These are phyloP conservation scores for Tachina lurida DNA, from an alignment of 2,888 invertebrate genomes.

Conservation along the genomic window DNA sequence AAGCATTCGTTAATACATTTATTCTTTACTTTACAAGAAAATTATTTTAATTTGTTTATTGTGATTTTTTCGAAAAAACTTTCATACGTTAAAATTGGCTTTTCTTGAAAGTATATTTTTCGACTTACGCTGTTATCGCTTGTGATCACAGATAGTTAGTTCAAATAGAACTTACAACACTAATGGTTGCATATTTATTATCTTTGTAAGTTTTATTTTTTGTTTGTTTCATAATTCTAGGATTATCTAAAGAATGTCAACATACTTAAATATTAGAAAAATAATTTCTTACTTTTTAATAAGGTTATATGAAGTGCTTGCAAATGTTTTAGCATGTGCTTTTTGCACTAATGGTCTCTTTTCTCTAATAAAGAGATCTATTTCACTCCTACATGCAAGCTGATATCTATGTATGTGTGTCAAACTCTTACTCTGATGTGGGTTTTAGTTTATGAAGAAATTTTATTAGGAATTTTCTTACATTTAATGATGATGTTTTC, in stretches of 20 bases:
- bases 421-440: background rate
- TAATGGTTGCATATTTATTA: background rate
- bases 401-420: background rate
- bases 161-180: background rate
- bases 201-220: background rate
- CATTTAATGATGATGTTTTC: slow-evolving; percentile 59
- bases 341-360: slow-evolving; percentile 12
- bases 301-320: slow-evolving; percentile 12
- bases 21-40: too few species aligned
- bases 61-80: too few species aligned
- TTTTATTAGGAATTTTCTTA: slow-evolving; percentile 64
- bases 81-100: too few species aligned
- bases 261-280: slow-evolving; percentile 48
- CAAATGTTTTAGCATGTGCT: background rate
- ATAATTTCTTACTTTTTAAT: slow-evolving; percentile 30
- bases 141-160: background rate
- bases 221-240: background rate
- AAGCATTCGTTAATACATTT: too few species aligned
- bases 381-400: background rate
- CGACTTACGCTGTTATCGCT: background rate
- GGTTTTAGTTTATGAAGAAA: slow-evolving; percentile 43
- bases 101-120: too few species aligned
- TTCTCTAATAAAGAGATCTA: background rate
- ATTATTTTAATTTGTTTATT: too few species aligned
- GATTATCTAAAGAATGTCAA: slow-evolving; percentile 55